phyloP scores from a whole-genome alignment of 1,140 invertebrate genomes.

The Scylla paramamosain region DNA sequence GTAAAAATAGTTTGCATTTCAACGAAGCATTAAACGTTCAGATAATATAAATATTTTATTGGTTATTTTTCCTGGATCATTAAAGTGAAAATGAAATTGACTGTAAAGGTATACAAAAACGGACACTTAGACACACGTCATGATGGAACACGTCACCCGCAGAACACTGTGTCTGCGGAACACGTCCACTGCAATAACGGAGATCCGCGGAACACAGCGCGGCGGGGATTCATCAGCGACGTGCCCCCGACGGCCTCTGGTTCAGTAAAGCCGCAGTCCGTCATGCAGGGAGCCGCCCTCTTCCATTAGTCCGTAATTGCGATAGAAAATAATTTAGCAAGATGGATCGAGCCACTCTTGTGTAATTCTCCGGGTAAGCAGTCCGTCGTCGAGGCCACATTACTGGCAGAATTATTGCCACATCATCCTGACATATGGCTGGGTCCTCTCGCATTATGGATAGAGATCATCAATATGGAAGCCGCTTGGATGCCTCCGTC shows the following conservation, averaged over 20 bases:
- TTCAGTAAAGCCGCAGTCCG: background rate
- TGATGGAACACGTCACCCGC: no score
- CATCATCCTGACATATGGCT: background rate
- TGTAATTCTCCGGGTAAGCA: constrained; percentile 12
- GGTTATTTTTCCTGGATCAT: background rate
- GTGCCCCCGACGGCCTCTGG: no score
- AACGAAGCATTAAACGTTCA: background rate
- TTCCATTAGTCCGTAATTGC: constrained; percentile 22
- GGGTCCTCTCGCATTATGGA: constrained; percentile 1
- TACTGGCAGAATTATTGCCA: constrained; percentile 6
- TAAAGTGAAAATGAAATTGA: background rate
- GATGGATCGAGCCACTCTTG: background rate
- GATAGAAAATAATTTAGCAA: constrained; percentile 25
- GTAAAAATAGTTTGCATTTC: background rate
- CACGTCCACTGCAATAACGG: no score
- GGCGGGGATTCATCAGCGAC: no score
- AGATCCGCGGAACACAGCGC: no score
- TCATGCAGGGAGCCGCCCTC: constrained; percentile 2
- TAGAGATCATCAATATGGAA: background rate
- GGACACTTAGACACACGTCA: background rate
- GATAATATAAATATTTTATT: background rate
- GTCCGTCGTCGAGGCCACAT: constrained; percentile 16
- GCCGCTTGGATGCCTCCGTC: background rate
- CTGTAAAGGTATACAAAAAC: background rate
- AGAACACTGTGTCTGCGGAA: no score